phyloP scores from a whole-genome alignment of 2,888 invertebrate species.

The Hirtodrosophila confusa region DNA sequence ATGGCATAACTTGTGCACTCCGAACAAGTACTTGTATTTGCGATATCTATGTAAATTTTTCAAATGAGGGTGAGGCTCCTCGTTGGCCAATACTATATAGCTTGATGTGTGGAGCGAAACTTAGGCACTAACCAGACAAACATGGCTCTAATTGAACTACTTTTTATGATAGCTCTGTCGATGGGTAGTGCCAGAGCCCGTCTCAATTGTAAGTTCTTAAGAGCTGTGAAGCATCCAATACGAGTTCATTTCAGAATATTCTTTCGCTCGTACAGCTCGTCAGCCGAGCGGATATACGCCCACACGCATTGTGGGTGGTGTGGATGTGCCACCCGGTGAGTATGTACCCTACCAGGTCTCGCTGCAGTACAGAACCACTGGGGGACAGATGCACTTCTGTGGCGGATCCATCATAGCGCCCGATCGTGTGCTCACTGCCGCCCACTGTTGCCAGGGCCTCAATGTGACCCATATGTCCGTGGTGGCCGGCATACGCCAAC shows the following conservation, averaged over 20 bases:
- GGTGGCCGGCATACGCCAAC: slow-evolving; percentile 75
- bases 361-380: slow-evolving; percentile 67
- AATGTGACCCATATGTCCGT: slow-evolving; percentile 68
- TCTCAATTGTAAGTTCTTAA: slow-evolving; percentile 49
- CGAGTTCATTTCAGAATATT: background rate
- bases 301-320: slow-evolving; percentile 79
- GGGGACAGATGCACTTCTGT: slow-evolving; percentile 77
- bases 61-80: slow-evolving; percentile 29
- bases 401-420: slow-evolving; percentile 82
- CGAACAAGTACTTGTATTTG: slow-evolving; percentile 19
- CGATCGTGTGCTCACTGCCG: slow-evolving; percentile 81
- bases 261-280: slow-evolving; percentile 31
- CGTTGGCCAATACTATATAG: slow-evolving; percentile 19
- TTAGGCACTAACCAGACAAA: slow-evolving; percentile 33
- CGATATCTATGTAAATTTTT: slow-evolving; percentile 64
- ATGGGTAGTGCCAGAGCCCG: slow-evolving; percentile 24
- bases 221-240: background rate
- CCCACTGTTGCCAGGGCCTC: slow-evolving; percentile 81
- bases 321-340: slow-evolving; percentile 63
- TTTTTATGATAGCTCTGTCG: slow-evolving; percentile 29
- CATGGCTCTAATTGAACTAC: slow-evolving; percentile 45
- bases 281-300: slow-evolving; percentile 39
- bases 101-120: slow-evolving; percentile 8
- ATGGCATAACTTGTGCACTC: slow-evolving; percentile 57
- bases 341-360: slow-evolving; percentile 83